phyloP scores from a whole-genome alignment of 2,797 vertebrate genomes.

The Carduelis carduelis region DNA sequence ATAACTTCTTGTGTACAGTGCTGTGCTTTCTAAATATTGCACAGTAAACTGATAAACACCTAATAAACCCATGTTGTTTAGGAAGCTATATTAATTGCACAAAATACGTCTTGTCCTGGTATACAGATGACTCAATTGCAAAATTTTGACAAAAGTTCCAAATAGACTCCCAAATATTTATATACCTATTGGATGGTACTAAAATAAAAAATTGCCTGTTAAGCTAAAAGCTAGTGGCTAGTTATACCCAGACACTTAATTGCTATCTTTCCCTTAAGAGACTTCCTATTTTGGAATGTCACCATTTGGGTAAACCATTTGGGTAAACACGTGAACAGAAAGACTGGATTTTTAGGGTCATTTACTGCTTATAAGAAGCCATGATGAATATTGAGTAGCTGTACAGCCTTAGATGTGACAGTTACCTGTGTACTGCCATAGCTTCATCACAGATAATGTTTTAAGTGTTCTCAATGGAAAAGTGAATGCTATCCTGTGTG shows the following conservation, averaged over 20 bases:
- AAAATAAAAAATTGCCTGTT: neutral
- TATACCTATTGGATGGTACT: neutral
- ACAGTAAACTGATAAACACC: neutral
- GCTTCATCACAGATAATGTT: slow-evolving; percentile 32
- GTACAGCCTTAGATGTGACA: slow-evolving; percentile 11
- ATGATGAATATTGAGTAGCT: slow-evolving; percentile 18
- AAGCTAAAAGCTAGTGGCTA: neutral
- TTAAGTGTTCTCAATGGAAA: neutral
- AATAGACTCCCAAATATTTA: neutral
- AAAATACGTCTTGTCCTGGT: neutral
- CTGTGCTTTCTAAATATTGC: neutral
- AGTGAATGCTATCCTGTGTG: neutral
- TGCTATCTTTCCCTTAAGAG: neutral
- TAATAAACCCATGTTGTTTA: neutral
- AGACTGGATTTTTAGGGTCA: neutral
- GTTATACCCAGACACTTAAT: neutral
- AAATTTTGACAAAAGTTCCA: neutral
- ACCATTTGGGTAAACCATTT: neutral
- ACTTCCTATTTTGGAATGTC: neutral
- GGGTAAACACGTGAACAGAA: neutral
- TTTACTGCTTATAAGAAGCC: slow-evolving; percentile 3
- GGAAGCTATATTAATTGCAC: neutral
- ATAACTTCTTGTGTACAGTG: neutral
- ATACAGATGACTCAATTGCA: neutral
- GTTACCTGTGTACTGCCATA: slow-evolving; percentile 8